Evolutionary conservation across 2,113 vertebrate genomes (phyloP).

Genomic region (Bufo bufo): DNA sequence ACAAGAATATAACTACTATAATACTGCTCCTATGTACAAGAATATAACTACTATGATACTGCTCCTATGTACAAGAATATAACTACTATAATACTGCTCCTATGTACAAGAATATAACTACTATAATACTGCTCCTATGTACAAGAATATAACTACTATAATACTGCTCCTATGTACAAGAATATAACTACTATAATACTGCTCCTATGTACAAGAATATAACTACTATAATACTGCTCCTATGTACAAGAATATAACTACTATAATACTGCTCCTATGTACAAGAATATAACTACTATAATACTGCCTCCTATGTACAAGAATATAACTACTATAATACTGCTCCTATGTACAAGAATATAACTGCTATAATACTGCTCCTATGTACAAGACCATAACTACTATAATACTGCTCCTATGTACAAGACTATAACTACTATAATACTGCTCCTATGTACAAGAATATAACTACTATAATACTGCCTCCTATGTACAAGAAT

Average conservation of each 20-base stretch:
- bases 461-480: conserved; percentile 16
- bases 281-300: background rate
- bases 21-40: no score
- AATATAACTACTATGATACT: no score
- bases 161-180: no score
- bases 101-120: background rate
- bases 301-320: no score
- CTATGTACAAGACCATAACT: no score
- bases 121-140: background rate
- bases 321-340: no score
- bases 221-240: background rate
- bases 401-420: background rate
- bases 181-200: background rate
- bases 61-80: no score
- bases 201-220: background rate
- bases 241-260: conserved; percentile 6
- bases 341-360: no score
- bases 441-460: background rate
- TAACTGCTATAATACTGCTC: no score
- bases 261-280: conserved; percentile 11
- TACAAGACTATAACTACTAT: background rate
- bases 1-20: no score
- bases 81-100: no score
- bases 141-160: no score
- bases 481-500: background rate